phyloP scores from a whole-genome alignment of 2,797 vertebrate genomes.

The Acridotheres tristis region DNA sequence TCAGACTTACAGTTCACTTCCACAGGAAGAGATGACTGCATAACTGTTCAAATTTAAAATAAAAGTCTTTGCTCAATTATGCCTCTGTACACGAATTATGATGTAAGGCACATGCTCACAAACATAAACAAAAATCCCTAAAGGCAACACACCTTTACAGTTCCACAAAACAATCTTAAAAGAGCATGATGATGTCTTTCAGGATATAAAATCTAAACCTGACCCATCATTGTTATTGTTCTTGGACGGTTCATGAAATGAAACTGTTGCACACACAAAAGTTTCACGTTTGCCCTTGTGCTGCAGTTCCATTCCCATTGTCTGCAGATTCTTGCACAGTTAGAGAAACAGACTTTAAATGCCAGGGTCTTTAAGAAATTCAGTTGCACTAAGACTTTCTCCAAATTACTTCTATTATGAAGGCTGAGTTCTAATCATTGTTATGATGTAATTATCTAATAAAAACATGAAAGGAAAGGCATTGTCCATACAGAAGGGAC shows the following conservation, averaged over 20 bases:
- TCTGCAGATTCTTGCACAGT: background rate
- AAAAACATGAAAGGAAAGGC: background rate
- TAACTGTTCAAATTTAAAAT: background rate
- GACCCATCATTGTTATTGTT: background rate
- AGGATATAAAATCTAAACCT: background rate
- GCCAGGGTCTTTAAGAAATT: background rate
- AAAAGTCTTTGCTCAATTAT: background rate
- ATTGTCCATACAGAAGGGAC: background rate
- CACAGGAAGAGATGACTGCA: background rate
- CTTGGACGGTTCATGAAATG: background rate
- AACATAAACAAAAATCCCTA: background rate
- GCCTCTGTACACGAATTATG: background rate
- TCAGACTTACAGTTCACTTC: background rate
- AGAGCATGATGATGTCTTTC: background rate
- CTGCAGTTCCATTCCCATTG: background rate
- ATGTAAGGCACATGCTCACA: rapidly evolving
- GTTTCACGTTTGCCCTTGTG: background rate
- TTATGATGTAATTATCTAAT: background rate
- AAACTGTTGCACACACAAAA: background rate
- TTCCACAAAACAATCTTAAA: background rate
- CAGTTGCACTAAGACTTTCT: background rate
- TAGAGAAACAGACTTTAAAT: background rate
- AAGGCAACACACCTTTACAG: background rate
- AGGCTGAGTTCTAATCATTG: background rate
- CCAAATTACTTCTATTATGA: background rate